Base-by-base conservation (phyloP, 2,888 invertebrate genomes). In the Eupithecia abbreviata region DNA sequence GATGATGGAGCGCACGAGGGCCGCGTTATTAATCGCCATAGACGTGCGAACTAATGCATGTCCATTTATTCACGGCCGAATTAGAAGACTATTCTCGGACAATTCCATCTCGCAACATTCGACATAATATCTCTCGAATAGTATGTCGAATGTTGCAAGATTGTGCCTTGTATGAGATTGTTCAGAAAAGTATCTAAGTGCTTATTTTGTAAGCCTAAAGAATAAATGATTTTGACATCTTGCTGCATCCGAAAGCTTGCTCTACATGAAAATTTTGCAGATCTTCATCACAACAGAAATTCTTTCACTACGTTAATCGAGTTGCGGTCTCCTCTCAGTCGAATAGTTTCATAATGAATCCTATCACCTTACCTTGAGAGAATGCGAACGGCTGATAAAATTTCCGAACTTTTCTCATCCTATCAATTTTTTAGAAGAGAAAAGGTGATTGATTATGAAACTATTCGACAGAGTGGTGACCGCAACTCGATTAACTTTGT, bases 11-110 rank as follows among this genome's bases (percentile, higher is more conserved):
- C 71, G 81, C 75, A 77, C 80, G 77, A 81, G 84, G 80, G 81
- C 75, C 79, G 77, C 84, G 79, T 87, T 84, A 89, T 86, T 87
- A 88, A 90, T 90, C 84, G 84, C 77, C 82, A 84, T 82, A 80
- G 85, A 85, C 83, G 85, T 82, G 84, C 78, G 79, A 80, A 86
- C 90, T 88, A 88, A 90, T 89, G 89, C 82, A 78, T 65, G 72
- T 71, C 74, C 86, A 90, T 90, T 87, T 88, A 86, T 90, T 83
- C 83, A 83, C 66, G 75, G 76, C 78, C 75, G 67, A 79, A 76
- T 71, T 10, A 68, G 68, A 75, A 45, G 3, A 18, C 65, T 81
- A 83, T 80, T 81, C 77, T 79, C 71, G 58, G 30, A 47, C n/a
- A 0, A 58, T 58, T 55, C 55, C n/a, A 55, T 55, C 15, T 55